A percentile compares a stretch with the other conserved stretches of the same genome.
These are phyloP conservation scores for Melanocharis versteri DNA, from an alignment of 2,113 vertebrate species.

Conservation along the genomic window DNA sequence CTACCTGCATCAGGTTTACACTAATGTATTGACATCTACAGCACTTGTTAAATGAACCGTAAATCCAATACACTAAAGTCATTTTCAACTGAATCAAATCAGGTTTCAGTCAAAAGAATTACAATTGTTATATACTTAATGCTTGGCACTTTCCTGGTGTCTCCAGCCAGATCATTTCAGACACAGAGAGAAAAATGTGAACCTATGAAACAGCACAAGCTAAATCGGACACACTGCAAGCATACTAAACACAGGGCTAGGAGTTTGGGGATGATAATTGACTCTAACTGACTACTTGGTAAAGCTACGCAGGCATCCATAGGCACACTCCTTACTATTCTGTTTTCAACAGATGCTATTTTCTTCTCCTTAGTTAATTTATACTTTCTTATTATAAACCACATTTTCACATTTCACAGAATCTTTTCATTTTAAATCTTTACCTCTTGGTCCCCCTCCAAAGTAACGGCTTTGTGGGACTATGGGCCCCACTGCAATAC, in stretches of 20 bases:
- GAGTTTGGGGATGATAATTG: slow-evolving; percentile 34
- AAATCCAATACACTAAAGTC: slow-evolving; percentile 69
- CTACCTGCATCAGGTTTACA: slow-evolving; percentile 68
- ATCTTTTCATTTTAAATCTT: not conserved
- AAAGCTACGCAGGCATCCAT: slow-evolving; percentile 24
- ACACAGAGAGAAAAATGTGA: slow-evolving; percentile 46
- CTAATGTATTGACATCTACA: slow-evolving; percentile 70
- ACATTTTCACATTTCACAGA: not conserved
- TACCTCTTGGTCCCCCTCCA: not conserved
- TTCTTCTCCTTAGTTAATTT: slow-evolving; percentile 36
- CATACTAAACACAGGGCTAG: slow-evolving; percentile 15
- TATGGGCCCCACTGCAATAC: not conserved
- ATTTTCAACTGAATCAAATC: slow-evolving; percentile 73
- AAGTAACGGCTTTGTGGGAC: not conserved
- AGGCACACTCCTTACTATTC: slow-evolving; percentile 19
- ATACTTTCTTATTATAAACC: slow-evolving; percentile 6
- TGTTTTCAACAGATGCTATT: not conserved
- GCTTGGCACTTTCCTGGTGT: slow-evolving; percentile 28
- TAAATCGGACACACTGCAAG: slow-evolving; percentile 27
- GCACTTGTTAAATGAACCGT: slow-evolving; percentile 69
- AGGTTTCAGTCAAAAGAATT: slow-evolving; percentile 68
- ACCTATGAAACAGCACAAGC: slow-evolving; percentile 4
- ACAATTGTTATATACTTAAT: slow-evolving; percentile 56
- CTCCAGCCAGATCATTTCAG: slow-evolving; percentile 55
- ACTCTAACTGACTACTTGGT: slow-evolving; percentile 49